phyloP scores from a whole-genome alignment of 2,797 vertebrate species.

The Hyperoplus lanceolatus region DNA sequence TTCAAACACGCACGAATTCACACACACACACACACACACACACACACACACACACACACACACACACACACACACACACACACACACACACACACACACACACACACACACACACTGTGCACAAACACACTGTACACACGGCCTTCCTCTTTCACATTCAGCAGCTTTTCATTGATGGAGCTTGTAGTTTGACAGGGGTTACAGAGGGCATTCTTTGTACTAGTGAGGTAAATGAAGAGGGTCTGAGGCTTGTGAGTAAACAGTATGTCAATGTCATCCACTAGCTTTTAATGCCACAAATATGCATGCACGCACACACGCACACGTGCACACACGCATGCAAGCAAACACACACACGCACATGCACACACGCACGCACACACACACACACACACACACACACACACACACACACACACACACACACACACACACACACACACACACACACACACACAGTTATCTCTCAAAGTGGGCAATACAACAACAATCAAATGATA shows the following conservation, averaged over 20 bases:
- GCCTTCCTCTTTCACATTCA: slow-evolving; percentile 40
- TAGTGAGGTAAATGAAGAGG: slow-evolving; percentile 34
- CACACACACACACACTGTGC: not conserved
- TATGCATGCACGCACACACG: not conserved
- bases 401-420: not conserved
- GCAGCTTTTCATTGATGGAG: slow-evolving; percentile 31
- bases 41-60: slow-evolving; percentile 14
- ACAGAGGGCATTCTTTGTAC: slow-evolving; percentile 51
- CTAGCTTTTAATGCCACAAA: slow-evolving; percentile 20
- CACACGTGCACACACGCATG: not conserved
- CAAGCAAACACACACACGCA: not conserved
- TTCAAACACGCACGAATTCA: not conserved
- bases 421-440: not conserved
- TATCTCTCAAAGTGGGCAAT: slow-evolving; percentile 1
- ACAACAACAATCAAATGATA: not conserved
- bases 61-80: not conserved
- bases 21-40: slow-evolving; percentile 14
- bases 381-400: not conserved
- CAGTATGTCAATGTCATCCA: slow-evolving; percentile 25
- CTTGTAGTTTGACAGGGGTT: slow-evolving; percentile 48
- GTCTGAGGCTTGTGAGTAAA: slow-evolving; percentile 22
- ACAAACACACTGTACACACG: slow-evolving; percentile 8
- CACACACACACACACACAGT: not conserved
- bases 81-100: slow-evolving; percentile 10
- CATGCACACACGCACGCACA: not conserved